These are phyloP conservation scores for Strigops habroptila DNA, from an alignment of 2,113 vertebrate species.

Conservation along the genomic window DNA sequence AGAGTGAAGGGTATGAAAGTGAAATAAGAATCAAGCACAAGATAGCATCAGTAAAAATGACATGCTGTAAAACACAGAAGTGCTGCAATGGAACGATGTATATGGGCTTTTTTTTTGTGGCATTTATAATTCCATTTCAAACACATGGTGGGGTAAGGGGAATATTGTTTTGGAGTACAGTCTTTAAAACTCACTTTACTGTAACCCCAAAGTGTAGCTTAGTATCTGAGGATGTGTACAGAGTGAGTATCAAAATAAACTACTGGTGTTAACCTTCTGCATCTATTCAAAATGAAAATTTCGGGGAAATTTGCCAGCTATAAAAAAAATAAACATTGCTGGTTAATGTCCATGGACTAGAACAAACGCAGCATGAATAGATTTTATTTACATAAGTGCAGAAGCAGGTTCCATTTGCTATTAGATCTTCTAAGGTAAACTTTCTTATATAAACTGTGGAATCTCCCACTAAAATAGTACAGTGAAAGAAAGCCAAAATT, in stretches of 20 bases:
- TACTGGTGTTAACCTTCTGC: conserved; percentile 43
- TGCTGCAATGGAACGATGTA: fast-evolving
- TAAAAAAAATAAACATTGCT: conserved; percentile 63
- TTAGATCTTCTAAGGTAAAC: conserved; percentile 63
- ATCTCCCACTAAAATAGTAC: conserved; percentile 50
- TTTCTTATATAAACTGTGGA: conserved; percentile 61
- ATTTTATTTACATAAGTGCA: conserved; percentile 66
- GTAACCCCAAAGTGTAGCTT: background rate
- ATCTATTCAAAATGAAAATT: conserved; percentile 61
- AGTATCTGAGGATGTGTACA: background rate
- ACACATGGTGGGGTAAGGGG: background rate
- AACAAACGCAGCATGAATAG: conserved; percentile 36
- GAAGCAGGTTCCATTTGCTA: conserved; percentile 61
- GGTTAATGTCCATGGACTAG: conserved; percentile 55
- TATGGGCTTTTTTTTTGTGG: background rate
- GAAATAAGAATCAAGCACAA: background rate
- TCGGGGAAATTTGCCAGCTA: conserved; percentile 62
- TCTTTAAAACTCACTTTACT: background rate
- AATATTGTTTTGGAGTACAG: background rate
- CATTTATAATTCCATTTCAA: background rate
- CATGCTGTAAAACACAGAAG: background rate
- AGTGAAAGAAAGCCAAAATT: conserved; percentile 31
- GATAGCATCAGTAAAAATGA: background rate
- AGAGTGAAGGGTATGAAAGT: background rate
- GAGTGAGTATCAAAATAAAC: conserved; percentile 55